Conservation (phyloP, 2,797 vertebrate genomes). For the Microctenopoma stevenorrisi region DNA sequence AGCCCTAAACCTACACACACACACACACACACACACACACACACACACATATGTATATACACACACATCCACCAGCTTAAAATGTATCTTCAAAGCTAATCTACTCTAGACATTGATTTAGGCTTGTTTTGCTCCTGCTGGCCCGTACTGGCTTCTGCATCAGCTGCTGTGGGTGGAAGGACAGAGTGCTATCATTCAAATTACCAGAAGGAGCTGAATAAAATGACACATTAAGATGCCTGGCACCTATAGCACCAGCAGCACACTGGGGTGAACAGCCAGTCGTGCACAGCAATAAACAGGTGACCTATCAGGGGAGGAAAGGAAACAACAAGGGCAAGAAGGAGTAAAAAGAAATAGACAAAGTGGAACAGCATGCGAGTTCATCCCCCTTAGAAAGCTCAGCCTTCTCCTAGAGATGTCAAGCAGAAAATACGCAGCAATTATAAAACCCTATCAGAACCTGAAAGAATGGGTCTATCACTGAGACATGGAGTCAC, state of each 20-base stretch:
- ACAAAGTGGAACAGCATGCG: slow-evolving; percentile 1
- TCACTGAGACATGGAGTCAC: slow-evolving; percentile 8
- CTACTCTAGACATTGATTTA: slow-evolving; percentile 50
- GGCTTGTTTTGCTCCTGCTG: slow-evolving; percentile 15
- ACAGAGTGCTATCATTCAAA: slow-evolving; percentile 1
- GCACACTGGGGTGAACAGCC: slow-evolving; percentile 5
- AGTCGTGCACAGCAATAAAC: slow-evolving; percentile 1
- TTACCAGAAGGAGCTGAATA: slow-evolving; percentile 5
- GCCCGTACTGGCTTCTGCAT: background rate
- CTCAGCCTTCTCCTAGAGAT: slow-evolving; percentile 25
- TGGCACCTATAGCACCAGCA: slow-evolving; percentile 5
- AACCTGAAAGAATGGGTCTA: slow-evolving; percentile 11
- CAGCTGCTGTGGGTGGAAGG: slow-evolving; percentile 1
- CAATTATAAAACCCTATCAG: slow-evolving; percentile 19
- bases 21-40: no score
- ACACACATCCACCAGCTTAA: slow-evolving; percentile 20
- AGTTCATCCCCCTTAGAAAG: slow-evolving; percentile 25
- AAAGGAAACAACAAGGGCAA: slow-evolving; percentile 20
- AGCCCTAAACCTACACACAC: no score
- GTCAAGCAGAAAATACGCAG: slow-evolving; percentile 38
- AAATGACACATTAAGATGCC: slow-evolving; percentile 36
- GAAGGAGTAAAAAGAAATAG: slow-evolving; percentile 1
- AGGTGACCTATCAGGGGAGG: slow-evolving; percentile 6
- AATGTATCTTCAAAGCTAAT: slow-evolving; percentile 54
- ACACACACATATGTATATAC: background rate